Evolutionary conservation across 2,888 invertebrate genomes (phyloP).

Genomic region (Eurytoma adleriae): DNA sequence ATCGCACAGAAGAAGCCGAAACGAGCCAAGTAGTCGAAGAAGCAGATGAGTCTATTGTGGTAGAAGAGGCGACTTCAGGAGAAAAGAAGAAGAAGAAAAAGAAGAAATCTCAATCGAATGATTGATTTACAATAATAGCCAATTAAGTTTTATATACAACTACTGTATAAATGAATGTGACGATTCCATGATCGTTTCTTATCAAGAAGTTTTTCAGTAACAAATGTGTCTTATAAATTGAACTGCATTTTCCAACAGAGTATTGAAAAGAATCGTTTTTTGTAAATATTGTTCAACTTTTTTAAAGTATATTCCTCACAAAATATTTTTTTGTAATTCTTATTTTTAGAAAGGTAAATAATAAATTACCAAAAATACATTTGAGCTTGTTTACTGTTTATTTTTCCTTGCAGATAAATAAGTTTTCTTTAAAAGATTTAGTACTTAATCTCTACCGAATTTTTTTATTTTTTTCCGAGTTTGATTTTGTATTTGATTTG

Average conservation of each 20-base stretch:
- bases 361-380: no score
- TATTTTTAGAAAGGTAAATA: no score
- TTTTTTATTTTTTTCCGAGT: no score
- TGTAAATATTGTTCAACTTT: constrained; percentile 38
- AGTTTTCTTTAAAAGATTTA: no score
- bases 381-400: no score
- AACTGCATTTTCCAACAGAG: constrained; percentile 25
- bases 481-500: no score
- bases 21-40: constrained; percentile 59
- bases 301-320: not conserved
- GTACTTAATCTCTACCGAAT: no score
- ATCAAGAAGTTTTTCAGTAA: constrained; percentile 22
- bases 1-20: constrained; percentile 60
- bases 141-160: constrained; percentile 48
- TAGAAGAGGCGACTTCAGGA: constrained; percentile 68
- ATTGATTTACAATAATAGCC: constrained; percentile 55
- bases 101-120: constrained; percentile 76
- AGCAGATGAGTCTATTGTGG: constrained; percentile 52
- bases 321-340: not conserved
- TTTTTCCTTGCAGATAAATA: no score
- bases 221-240: constrained; percentile 2
- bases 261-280: constrained; percentile 19
- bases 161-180: constrained; percentile 23
- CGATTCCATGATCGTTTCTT: constrained; percentile 37
- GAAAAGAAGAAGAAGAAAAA: constrained; percentile 79